These are phyloP conservation scores for Salmo trutta DNA, from an alignment of 2,797 vertebrate genomes.

Conservation along the genomic window DNA sequence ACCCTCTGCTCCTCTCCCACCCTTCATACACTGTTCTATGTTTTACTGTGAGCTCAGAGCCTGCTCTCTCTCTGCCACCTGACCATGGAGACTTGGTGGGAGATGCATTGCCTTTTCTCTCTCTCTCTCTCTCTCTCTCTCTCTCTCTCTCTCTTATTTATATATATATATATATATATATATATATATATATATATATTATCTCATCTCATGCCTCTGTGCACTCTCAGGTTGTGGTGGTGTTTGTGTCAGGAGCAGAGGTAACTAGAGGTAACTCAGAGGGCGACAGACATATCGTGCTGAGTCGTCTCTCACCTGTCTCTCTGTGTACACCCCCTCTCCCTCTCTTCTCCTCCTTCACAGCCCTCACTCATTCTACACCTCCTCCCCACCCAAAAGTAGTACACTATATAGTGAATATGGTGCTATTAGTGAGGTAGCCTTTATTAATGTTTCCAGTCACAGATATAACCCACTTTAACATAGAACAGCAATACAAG, in stretches of 20 bases:
- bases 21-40: not conserved
- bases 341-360: not conserved
- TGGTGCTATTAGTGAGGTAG: not conserved
- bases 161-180: not conserved
- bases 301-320: conserved; percentile 23
- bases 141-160: fast-evolving
- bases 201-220: no score
- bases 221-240: no score
- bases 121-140: no score
- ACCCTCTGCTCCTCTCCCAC: not conserved
- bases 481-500: not conserved
- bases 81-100: not conserved
- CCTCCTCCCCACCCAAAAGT: no score
- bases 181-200: no score
- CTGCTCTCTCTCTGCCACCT: not conserved
- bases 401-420: no score
- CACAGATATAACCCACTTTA: not conserved
- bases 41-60: not conserved
- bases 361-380: conserved; percentile 3
- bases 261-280: not conserved
- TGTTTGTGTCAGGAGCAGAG: conserved; percentile 8
- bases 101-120: no score
- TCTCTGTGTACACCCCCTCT: conserved; percentile 15
- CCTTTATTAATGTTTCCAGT: not conserved
- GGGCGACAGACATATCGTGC: not conserved